A percentile compares a stretch with the other conserved stretches of the same genome.
phyloP scores from a whole-genome alignment of 1,140 invertebrate genomes.

The Tetramorium parvispinum region DNA sequence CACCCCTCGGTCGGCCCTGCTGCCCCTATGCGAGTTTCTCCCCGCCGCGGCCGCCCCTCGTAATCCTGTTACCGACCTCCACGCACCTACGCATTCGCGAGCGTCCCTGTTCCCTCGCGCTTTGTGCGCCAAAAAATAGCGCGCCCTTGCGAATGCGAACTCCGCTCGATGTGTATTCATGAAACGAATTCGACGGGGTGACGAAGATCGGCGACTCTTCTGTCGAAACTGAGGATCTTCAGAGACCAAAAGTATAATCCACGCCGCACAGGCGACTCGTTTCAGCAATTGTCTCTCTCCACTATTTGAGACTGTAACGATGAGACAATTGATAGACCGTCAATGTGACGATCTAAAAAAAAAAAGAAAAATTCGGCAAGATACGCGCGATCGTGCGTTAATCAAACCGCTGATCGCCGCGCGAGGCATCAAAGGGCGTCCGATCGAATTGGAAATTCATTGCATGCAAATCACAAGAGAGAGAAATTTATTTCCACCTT shows the following conservation, averaged over 20 bases:
- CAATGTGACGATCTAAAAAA: neutral
- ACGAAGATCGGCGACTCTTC: slow-evolving; percentile 23
- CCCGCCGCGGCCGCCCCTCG: slow-evolving; percentile 59
- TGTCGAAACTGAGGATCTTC: neutral
- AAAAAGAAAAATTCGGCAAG: slow-evolving; percentile 11
- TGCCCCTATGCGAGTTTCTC: slow-evolving; percentile 64
- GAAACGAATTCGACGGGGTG: slow-evolving; percentile 18
- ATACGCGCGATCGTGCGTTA: slow-evolving; percentile 59
- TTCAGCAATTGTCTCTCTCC: neutral
- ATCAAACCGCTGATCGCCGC: slow-evolving; percentile 65
- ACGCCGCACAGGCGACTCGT: neutral
- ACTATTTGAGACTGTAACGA: neutral
- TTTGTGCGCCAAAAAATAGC: slow-evolving; percentile 69
- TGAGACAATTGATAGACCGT: slow-evolving; percentile 2
- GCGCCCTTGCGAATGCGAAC: slow-evolving; percentile 23
- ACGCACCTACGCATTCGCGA: slow-evolving; percentile 68
- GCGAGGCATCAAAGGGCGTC: slow-evolving; percentile 72
- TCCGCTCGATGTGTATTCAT: slow-evolving; percentile 45
- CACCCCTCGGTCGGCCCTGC: slow-evolving; percentile 65
- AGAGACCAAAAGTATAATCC: neutral
- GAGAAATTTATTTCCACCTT: slow-evolving; percentile 77
- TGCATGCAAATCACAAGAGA: slow-evolving; percentile 80
- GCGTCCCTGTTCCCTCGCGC: slow-evolving; percentile 45
- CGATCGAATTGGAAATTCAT: slow-evolving; percentile 74
- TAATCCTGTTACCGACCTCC: slow-evolving; percentile 77